Evolutionary conservation across 2,888 invertebrate species (phyloP), one percentile per base, ranked within the genome.

Genomic region (Pterostichus madidus): DNA sequence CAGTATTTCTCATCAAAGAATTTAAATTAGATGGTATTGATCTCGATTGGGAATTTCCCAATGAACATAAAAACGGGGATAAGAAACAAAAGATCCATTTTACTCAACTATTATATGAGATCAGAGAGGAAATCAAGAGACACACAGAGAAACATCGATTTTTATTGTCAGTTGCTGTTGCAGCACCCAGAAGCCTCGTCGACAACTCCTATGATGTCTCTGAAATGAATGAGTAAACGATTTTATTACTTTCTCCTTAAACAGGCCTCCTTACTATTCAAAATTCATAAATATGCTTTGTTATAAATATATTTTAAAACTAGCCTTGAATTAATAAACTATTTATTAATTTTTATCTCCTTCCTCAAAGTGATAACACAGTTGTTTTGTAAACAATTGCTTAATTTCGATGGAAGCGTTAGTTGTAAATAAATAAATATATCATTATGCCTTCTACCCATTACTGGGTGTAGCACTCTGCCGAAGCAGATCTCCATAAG

Each of bases 31-130:
- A 96, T 89, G 95, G 95, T 5, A 89, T 95, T 0, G 95, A 97
- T 89, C 89, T 96, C 39, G 97, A 97, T 88, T 97, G 96, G 96
- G 97, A 97, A 88, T 97, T 97, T 89, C 97, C 97, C 0, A 94
- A 93, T 0, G 91, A 94, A 87, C 88, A 90, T 44, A 84, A 85
- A 11, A 84, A 86, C n/a, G 77, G 85, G 4, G 88, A 89, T 83
- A 89, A 90, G 84, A 90, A 92, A 31, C 94, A 96, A 87, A 92
- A 93, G 81, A 93, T 94, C 88, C 95, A 95, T 89, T 96, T 96
- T 86, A 93, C 94, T 0, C 94, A 95, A 86, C 89, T 97, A 32
- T 89, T 96, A 5, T 90, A 93, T 83, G 96, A 97, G 89, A 93
- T 96, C 53, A 92, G 94, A 15, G 91, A 91, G 84, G 94, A 94